Conservation (phyloP, 1,140 invertebrate genomes). For the Cataglyphis hispanica region DNA sequence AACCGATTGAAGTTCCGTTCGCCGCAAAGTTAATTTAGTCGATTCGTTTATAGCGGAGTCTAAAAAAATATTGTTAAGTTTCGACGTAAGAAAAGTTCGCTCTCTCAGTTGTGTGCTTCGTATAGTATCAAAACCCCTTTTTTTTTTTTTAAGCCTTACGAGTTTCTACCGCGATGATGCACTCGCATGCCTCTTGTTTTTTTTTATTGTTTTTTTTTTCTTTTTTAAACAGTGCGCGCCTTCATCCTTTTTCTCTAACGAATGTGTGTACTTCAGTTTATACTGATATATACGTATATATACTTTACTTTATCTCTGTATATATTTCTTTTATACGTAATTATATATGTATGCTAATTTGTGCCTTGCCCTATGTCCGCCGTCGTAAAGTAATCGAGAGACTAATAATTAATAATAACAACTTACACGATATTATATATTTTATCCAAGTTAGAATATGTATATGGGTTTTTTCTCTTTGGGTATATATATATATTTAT, state of each 20-base stretch:
- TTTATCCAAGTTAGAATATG: constrained; percentile 52
- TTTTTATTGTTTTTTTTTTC: neutral
- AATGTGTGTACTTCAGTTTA: constrained; percentile 30
- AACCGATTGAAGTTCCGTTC: constrained; percentile 49
- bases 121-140: constrained; percentile 68
- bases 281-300: constrained; percentile 1
- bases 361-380: constrained; percentile 60
- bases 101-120: constrained; percentile 55
- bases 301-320: constrained; percentile 38
- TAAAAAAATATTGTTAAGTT: constrained; percentile 66
- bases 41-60: constrained; percentile 54
- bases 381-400: constrained; percentile 61
- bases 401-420: constrained; percentile 54
- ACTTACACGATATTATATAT: constrained; percentile 62
- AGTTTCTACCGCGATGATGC: constrained; percentile 53
- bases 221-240: constrained; percentile 39
- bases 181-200: constrained; percentile 23
- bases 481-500: constrained; percentile 25
- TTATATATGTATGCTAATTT: constrained; percentile 58
- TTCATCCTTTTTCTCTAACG: constrained; percentile 45
- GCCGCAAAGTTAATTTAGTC: constrained; percentile 33
- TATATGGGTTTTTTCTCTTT: constrained; percentile 41
- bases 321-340: constrained; percentile 34
- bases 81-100: constrained; percentile 62
- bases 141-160: constrained; percentile 37